Conservation (phyloP, 1,140 invertebrate species). For the Drepana arcuata region DNA sequence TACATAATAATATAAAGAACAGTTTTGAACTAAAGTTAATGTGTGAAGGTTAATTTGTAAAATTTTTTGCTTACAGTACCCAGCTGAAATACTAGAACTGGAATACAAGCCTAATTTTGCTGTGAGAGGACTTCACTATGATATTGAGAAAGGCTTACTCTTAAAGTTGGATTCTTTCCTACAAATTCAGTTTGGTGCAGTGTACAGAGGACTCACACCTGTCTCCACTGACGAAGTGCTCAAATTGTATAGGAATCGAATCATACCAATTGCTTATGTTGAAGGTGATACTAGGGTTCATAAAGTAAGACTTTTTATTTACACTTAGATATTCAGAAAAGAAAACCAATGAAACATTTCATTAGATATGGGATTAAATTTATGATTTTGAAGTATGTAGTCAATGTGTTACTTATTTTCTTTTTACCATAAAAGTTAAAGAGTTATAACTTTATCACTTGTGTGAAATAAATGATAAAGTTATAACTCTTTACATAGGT, state of each 20-base stretch:
- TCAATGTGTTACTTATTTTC: too few species aligned
- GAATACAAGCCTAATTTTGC: constrained; percentile 93
- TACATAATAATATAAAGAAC: too few species aligned
- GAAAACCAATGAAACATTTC: too few species aligned
- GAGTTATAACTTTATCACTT: too few species aligned
- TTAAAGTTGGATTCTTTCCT: constrained; percentile 97
- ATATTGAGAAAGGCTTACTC: constrained; percentile 95
- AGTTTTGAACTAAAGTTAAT: too few species aligned
- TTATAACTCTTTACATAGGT: too few species aligned
- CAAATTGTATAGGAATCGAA: constrained; percentile 87
- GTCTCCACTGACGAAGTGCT: constrained; percentile 90
- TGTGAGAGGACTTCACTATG: constrained; percentile 95
- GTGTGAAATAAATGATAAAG: too few species aligned
- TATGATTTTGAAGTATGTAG: too few species aligned
- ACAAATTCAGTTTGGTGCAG: constrained; percentile 95
- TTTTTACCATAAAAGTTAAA: too few species aligned
- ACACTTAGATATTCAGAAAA: too few species aligned
- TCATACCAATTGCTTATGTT: constrained; percentile 87
- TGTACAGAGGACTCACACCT: constrained; percentile 89
- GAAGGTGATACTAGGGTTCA: constrained; percentile 76
- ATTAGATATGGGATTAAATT: too few species aligned
- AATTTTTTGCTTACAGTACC: constrained; percentile 82
- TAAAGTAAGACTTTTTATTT: too few species aligned
- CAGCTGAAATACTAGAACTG: constrained; percentile 84
- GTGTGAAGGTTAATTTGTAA: constrained; percentile 5